phyloP scores from a whole-genome alignment of 2,888 invertebrate genomes.

The Elegia similella region DNA sequence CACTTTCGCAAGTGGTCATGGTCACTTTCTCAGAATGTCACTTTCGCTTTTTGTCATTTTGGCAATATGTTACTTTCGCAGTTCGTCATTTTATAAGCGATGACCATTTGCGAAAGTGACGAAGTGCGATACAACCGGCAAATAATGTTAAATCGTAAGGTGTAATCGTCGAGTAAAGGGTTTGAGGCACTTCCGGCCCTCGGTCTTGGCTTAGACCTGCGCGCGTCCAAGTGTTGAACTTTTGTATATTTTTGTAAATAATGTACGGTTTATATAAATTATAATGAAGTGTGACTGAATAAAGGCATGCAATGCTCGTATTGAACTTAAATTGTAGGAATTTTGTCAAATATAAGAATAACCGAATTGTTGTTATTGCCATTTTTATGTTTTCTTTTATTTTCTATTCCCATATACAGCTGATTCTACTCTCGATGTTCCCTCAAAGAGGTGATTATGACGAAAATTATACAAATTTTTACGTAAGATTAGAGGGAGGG shows the following conservation, averaged over 20 bases:
- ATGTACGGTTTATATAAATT: conserved; percentile 14
- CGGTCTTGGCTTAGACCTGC: not conserved
- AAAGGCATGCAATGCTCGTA: conserved; percentile 2
- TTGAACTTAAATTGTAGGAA: not conserved
- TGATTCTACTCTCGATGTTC: not conserved
- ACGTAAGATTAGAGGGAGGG: too few relatives aligned
- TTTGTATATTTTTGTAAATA: conserved; percentile 19
- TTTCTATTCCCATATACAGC: not conserved
- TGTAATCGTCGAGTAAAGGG: too few relatives aligned
- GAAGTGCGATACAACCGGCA: too few relatives aligned
- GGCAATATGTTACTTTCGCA: too few relatives aligned
- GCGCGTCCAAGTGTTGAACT: not conserved
- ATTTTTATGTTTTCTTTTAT: not conserved
- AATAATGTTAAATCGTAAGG: too few relatives aligned
- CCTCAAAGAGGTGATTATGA: too few relatives aligned
- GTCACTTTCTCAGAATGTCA: too few relatives aligned
- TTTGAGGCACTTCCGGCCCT: not conserved
- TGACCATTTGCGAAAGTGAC: too few relatives aligned
- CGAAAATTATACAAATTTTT: too few relatives aligned
- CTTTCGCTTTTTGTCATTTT: too few relatives aligned
- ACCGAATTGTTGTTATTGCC: conserved; percentile 8
- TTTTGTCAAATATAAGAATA: conserved; percentile 11
- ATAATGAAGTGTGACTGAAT: conserved; percentile 12
- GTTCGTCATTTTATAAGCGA: too few relatives aligned
- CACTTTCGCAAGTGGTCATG: too few relatives aligned